These are phyloP conservation scores for Crambe crambe DNA, from an alignment of 37 sponge, comb jelly and placozoan species.

Conservation along the genomic window DNA sequence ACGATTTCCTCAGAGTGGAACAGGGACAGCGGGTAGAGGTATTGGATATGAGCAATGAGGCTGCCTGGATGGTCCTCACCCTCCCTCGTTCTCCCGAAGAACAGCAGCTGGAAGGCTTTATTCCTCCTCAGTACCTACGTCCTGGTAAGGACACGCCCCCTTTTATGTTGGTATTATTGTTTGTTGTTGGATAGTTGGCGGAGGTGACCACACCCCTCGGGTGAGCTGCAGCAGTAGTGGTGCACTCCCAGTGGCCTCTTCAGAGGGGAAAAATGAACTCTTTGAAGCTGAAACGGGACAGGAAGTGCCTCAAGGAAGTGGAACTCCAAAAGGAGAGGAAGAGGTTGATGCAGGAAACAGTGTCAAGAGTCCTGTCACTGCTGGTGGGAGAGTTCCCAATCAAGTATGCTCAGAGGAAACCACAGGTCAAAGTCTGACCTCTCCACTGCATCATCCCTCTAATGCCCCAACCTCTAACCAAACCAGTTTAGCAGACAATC, in stretches of 20 bases:
- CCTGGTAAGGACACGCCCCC: no score
- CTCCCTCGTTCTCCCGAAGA: slow-evolving; percentile 28
- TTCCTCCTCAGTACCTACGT: slow-evolving; percentile 41
- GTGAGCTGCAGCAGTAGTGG: no score
- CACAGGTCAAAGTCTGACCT: neutral
- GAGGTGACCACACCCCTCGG: no score
- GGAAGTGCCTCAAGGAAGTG: neutral
- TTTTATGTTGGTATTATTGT: no score
- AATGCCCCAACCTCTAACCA: no score
- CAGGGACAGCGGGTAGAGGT: slow-evolving; percentile 80
- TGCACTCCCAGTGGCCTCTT: no score
- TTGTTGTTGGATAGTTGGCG: no score
- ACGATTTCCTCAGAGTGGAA: slow-evolving; percentile 54
- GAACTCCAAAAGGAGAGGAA: neutral
- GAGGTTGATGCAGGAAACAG: neutral
- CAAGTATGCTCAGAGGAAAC: slow-evolving; percentile 6
- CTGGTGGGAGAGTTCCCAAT: neutral
- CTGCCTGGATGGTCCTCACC: slow-evolving; percentile 73
- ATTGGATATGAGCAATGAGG: slow-evolving; percentile 52
- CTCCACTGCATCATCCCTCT: neutral
- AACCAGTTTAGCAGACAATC: no score
- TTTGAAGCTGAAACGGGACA: slow-evolving; percentile 33
- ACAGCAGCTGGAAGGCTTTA: slow-evolving; percentile 58
- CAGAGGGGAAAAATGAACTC: slow-evolving; percentile 12
- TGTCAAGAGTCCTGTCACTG: no score